Evolutionary conservation across 2,113 vertebrate species (phyloP), one percentile per base, ranked within the genome.

Genomic region (Hippocampus guttulatus): DNA sequence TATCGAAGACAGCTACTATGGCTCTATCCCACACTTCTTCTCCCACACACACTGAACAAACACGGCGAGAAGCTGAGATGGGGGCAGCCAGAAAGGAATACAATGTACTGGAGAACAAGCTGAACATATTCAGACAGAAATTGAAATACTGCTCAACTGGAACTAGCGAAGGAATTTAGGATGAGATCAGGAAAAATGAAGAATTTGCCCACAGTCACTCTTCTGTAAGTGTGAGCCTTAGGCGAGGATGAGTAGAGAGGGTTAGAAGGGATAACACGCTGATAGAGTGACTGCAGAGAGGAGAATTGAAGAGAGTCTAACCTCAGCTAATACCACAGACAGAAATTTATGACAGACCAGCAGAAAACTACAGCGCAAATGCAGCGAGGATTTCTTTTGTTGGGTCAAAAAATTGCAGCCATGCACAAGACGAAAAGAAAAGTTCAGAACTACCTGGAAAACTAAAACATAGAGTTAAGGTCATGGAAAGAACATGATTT

Each of bases 281-380:
- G 86, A 90, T 70, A 78, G 85, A 90, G 81, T 84, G 79, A 89
- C 89, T 83, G 84, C 69, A 1, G 88, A 81, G 89, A 86, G 71
- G 81, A 83, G 83, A 89, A 90, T 86, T 87, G 85, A 89, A 88
- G 78, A 78, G 55, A 81, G 74, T 77, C 84, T 86, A 84, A 88
- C 85, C 83, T 87, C 81, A 51, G 81, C 83, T 85, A 86, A 89
- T 85, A 86, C 79, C 81, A 57, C 79, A 68, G 84, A 80, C 76
- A 80, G 79, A 77, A 88, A 84, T 85, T 80, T 85, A 80, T 88
- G 82, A 86, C 82, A 87, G 85, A 70, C 71, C 85, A 84, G 86
- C 82, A 90, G 70, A 87, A 85, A 89, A 85, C 78, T 79, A 84
- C 80, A 85, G 81, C 84, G 85, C 86, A 85, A 64, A 75, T 63